phyloP scores from a whole-genome alignment of 2,797 vertebrate species.

The Anas capensis region DNA sequence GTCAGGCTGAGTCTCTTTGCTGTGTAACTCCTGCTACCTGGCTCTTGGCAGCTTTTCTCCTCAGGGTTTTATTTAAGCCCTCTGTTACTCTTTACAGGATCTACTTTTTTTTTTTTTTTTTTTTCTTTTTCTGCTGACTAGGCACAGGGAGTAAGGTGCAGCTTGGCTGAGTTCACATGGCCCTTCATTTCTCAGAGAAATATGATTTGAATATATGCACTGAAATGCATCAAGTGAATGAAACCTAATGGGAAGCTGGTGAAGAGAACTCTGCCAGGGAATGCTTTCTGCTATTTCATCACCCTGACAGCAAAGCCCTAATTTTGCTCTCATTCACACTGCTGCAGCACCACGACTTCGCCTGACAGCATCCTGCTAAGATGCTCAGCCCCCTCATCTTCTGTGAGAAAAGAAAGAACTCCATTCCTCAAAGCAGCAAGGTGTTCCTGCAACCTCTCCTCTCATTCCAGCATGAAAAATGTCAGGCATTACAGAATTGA shows the following conservation, averaged over 20 bases:
- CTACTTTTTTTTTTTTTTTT: background rate
- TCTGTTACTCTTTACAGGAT: background rate
- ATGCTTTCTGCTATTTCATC: slow-evolving; percentile 26
- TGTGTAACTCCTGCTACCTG: background rate
- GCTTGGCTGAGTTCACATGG: background rate
- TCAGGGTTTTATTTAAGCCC: background rate
- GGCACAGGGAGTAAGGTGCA: background rate
- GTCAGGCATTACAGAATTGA: background rate
- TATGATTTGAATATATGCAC: background rate
- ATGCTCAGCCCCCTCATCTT: background rate
- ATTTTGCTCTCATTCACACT: slow-evolving; percentile 25
- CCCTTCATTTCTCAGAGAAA: background rate
- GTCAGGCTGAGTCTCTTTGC: background rate
- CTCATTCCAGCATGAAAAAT: background rate
- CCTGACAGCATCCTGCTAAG: background rate
- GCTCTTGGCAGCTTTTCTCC: background rate
- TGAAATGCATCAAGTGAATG: slow-evolving; percentile 14
- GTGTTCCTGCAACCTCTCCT: background rate
- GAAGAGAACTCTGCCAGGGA: slow-evolving; percentile 8
- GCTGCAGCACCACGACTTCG: background rate
- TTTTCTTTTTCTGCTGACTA: background rate
- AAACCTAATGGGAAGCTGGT: slow-evolving; percentile 19
- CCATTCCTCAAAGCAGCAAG: background rate
- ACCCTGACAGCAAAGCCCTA: background rate
- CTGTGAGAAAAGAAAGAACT: background rate